Evolutionary conservation across 2,113 vertebrate genomes (phyloP), one percentile per base, ranked within the genome.

Genomic region (Menura novaehollandiae): DNA sequence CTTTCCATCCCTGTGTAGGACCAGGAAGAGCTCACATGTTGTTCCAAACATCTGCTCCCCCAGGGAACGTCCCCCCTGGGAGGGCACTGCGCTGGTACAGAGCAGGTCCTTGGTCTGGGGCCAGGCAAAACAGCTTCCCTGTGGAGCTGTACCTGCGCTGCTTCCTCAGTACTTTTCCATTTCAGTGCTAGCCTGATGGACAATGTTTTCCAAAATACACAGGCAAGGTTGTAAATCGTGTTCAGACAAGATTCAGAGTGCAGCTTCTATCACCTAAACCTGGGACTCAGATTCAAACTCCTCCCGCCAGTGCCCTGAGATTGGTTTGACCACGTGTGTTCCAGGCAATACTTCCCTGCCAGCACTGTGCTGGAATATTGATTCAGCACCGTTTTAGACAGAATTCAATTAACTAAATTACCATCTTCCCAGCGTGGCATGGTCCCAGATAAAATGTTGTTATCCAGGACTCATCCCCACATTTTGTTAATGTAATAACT

Each of bases 351-450:
- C 18, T 49, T 60, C 41, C 10, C 12, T 6, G 47, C 77, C 73
- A 67, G 35, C 15, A 4, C 51, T 23, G 15, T 5, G 52, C 72
- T 60, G 71, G 67, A 55, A 26, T 44, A 87, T 71, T 75, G 93
- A 91, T 63, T 74, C 66, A n/a, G 71, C 27, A 3, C 66, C 78
- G 33, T 47, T 75, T 78, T 6, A 79, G 91, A 91, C 8, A 19
- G 37, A 89, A 95, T 37, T 72, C 72, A 88, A 85, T 88, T 81
- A 91, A 60, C 62, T 79, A 21, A 87, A 68, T 87, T 39, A 37
- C 49, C 44, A 20, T 75, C 85, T 85, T 72, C 49, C 64, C 62
- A 64, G 69, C 37, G 27, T 6, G 17, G 60, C 68, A 8, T 3
- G 23, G 47, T 22, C 78, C 78, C 80, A 85, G 74, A n/a, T 9